A percentile compares a stretch with the other conserved stretches of the same genome.
Conservation (phyloP, 2,797 vertebrate genomes). For the Melanotaenia trifasciata region DNA sequence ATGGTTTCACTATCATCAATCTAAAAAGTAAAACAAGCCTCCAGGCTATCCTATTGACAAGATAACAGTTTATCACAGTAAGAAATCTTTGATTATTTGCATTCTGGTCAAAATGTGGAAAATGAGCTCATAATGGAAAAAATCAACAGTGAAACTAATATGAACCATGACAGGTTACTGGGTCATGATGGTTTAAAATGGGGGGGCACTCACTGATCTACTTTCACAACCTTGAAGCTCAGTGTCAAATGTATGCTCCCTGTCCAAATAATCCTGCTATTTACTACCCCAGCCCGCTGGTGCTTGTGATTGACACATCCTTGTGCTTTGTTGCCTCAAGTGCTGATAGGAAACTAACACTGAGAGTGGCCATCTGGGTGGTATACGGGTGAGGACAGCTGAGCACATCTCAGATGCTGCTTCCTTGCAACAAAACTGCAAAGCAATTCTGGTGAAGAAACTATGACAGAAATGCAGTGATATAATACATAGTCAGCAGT, state of each 20-base stretch:
- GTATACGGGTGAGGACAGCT: slow-evolving; percentile 79
- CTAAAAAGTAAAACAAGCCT: slow-evolving; percentile 14
- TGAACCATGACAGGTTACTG: neutral
- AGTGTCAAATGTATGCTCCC: slow-evolving; percentile 39
- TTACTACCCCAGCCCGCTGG: slow-evolving; percentile 40
- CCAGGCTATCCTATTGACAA: slow-evolving; percentile 29
- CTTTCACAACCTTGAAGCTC: slow-evolving; percentile 12
- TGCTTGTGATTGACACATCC: slow-evolving; percentile 70
- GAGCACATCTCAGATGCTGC: slow-evolving; percentile 67
- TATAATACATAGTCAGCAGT: neutral
- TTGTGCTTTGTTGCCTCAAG: slow-evolving; percentile 75
- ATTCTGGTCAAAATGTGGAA: neutral
- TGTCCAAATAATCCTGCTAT: slow-evolving; percentile 52
- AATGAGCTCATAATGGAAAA: neutral
- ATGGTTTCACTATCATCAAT: slow-evolving; percentile 57
- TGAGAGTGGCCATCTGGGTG: slow-evolving; percentile 73
- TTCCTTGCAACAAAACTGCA: slow-evolving; percentile 19
- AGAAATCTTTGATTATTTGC: slow-evolving; percentile 8
- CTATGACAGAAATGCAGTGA: neutral
- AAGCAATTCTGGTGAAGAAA: neutral
- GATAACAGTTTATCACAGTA: slow-evolving; percentile 32
- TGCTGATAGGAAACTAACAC: slow-evolving; percentile 72
- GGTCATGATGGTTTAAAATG: neutral
- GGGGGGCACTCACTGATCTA: neutral
- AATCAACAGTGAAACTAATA: neutral